Base-by-base conservation (phyloP, 2,888 invertebrate species). In the Lithophane semibrunnea region DNA sequence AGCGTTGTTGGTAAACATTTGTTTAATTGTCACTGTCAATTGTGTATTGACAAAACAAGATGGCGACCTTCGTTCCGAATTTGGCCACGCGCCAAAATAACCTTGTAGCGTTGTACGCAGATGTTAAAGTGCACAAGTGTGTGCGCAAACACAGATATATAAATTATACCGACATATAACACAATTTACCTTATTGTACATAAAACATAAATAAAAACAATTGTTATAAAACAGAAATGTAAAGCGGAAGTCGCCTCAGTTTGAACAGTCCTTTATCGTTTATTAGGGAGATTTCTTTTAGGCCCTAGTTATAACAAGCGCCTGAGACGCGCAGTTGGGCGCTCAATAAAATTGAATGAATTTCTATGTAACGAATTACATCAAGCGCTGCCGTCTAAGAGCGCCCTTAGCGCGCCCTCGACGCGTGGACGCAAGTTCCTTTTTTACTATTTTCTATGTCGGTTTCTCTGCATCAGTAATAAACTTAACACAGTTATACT, bases 121-220 rank as follows among this genome's bases (percentile, higher is more conserved):
- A 10, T 24, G 5, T 18, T 18, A 24, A 5, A 44, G 0, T 16
- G 9, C n/a, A 65, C 44, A 24, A 44, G n/a, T 44, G 65, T 16
- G 12, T 24, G 47, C 18, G 24, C 47, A 66, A 24, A 66, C 24
- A 7, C 47, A 24, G 0, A 47, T 47, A 12, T 24, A 24, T 49
- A 66, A 66, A 66, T 8, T 13, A 49, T 13, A 49, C 13, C 18
- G 24, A 29, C 49, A 10, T 42, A 16, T 29, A 29, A 29, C 12
- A 49, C n/a, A 44, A 44, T 24, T 66, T 49, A 66, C 66, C 8
- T 47, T 66, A 49, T 29, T 67, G 66, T 66, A 66, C 66, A 66
- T 66, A 66, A 29, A 67, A 49, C 49, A 21, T 49, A 49, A 49
- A 66, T 66, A 66, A 66, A 66, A 49, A 18, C 24, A 3, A 47